Percentiles rank a stretch among this genome's conserved stretches.
phyloP scores from a whole-genome alignment of 2,797 vertebrate species.

The Chromis chromis region DNA sequence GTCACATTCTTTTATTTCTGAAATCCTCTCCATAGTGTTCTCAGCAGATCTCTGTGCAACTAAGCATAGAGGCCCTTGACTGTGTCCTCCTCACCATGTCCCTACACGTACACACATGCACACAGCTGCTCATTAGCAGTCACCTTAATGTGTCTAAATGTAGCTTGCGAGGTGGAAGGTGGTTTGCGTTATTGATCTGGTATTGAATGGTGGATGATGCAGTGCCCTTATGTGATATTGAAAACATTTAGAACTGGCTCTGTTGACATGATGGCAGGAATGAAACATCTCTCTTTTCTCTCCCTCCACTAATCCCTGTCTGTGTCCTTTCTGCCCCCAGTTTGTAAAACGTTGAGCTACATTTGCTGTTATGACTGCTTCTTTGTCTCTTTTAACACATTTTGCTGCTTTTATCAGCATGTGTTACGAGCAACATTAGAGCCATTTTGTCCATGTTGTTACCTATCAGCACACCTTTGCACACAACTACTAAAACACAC shows the following conservation, averaged over 20 bases:
- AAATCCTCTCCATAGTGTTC: constrained; percentile 54
- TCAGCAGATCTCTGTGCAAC: constrained; percentile 68
- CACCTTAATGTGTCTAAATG: constrained; percentile 85
- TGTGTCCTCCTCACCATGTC: constrained; percentile 61
- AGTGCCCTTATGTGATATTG: constrained; percentile 84
- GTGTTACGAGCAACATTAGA: background rate
- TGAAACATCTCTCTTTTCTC: constrained; percentile 54
- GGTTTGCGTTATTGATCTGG: constrained; percentile 81
- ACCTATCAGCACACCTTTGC: constrained; percentile 44
- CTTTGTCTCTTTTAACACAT: constrained; percentile 6
- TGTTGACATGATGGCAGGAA: constrained; percentile 43
- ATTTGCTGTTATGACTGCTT: constrained; percentile 14
- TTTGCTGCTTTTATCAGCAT: constrained; percentile 9
- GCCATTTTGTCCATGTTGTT: constrained; percentile 21
- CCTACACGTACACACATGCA: constrained; percentile 5
- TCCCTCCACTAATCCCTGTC: constrained; percentile 47
- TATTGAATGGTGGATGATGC: constrained; percentile 82
- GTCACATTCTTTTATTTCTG: constrained; percentile 59
- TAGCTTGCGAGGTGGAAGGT: constrained; percentile 78
- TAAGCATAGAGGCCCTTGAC: constrained; percentile 65
- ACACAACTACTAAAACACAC: constrained; percentile 27
- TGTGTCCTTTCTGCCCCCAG: constrained; percentile 29
- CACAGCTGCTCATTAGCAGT: constrained; percentile 79
- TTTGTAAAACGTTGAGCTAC: constrained; percentile 37
- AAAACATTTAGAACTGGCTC: constrained; percentile 77